phyloP scores from a whole-genome alignment of 2,113 vertebrate species.

The Pagrus major region DNA sequence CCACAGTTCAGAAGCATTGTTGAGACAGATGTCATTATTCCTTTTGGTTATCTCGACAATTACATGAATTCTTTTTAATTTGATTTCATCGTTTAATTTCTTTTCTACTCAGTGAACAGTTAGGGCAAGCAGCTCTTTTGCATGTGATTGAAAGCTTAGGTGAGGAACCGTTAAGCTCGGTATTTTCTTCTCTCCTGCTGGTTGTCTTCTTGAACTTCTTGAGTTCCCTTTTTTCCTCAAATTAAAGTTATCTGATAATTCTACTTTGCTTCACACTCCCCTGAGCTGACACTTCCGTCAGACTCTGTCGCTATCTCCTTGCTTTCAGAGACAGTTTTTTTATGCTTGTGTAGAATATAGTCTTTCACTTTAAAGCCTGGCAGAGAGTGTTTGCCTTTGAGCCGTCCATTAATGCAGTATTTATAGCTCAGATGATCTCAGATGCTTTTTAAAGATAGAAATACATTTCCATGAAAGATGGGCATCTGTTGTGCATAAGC shows the following conservation, averaged over 20 bases:
- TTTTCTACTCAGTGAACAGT: constrained; percentile 2
- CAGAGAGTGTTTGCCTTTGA: constrained; percentile 46
- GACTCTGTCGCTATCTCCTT: constrained; percentile 36
- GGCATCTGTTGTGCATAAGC: constrained; percentile 19
- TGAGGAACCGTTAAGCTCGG: constrained; percentile 14
- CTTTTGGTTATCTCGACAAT: constrained; percentile 49
- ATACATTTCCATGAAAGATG: constrained; percentile 31
- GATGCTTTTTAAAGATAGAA: constrained; percentile 46
- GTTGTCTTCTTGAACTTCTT: constrained; percentile 41
- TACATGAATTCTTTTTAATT: constrained; percentile 52
- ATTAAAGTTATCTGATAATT: constrained; percentile 57
- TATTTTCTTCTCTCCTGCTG: constrained; percentile 48
- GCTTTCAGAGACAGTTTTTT: constrained; percentile 43
- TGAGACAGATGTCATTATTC: constrained; percentile 45
- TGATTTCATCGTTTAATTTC: constrained; percentile 52
- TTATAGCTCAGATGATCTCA: constrained; percentile 49
- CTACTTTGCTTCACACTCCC: constrained; percentile 55
- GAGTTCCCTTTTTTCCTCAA: constrained; percentile 45
- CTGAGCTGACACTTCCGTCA: constrained; percentile 62
- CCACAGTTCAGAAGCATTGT: constrained; percentile 65
- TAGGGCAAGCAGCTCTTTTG: constrained; percentile 29
- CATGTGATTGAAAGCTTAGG: constrained; percentile 28
- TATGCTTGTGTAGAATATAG: constrained; percentile 21
- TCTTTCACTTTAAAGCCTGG: constrained; percentile 51
- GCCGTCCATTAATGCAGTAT: constrained; percentile 47